phyloP scores from a whole-genome alignment of 2,888 invertebrate genomes.

The Ennomos fuscantarius region DNA sequence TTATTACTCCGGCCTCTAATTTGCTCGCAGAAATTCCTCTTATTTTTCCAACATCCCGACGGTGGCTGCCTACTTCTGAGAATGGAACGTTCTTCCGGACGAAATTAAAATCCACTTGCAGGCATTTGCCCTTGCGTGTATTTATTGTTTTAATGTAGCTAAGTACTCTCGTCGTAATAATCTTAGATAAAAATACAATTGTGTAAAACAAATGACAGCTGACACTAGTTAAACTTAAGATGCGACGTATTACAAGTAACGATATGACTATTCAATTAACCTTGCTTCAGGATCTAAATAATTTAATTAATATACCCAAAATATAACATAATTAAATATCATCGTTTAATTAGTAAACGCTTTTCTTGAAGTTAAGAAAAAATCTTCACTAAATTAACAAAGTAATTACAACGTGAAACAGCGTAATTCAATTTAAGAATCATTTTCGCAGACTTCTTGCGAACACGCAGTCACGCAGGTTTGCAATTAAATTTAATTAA shows the following conservation, averaged over 20 bases:
- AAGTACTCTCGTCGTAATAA: too few species aligned
- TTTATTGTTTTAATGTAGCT: constrained; percentile 1
- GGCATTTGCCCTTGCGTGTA: constrained; percentile 1
- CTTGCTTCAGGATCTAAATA: too few species aligned
- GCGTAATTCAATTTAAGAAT: constrained; percentile 9
- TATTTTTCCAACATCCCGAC: constrained; percentile 62
- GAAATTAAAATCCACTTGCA: constrained; percentile 46
- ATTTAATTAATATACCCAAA: too few species aligned
- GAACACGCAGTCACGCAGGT: constrained; percentile 39
- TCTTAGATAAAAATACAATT: too few species aligned
- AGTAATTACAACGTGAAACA: constrained; percentile 13
- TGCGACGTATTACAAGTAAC: too few species aligned
- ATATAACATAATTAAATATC: too few species aligned
- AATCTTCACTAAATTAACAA: background rate
- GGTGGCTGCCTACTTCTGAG: constrained; percentile 53
- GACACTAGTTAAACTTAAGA: too few species aligned
- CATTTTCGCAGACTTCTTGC: constrained; percentile 23
- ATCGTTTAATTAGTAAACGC: too few species aligned
- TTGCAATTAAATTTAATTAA: constrained; percentile 41
- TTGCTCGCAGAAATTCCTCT: constrained; percentile 70
- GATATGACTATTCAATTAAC: too few species aligned
- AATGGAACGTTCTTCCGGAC: constrained; percentile 54
- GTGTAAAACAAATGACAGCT: too few species aligned
- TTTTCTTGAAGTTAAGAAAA: too few species aligned
- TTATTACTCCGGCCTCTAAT: constrained; percentile 75